A percentile compares a stretch with the other conserved stretches of the same genome.
Evolutionary conservation across 2,797 vertebrate species (phyloP).

Genomic region (Lagorchestes hirsutus): DNA sequence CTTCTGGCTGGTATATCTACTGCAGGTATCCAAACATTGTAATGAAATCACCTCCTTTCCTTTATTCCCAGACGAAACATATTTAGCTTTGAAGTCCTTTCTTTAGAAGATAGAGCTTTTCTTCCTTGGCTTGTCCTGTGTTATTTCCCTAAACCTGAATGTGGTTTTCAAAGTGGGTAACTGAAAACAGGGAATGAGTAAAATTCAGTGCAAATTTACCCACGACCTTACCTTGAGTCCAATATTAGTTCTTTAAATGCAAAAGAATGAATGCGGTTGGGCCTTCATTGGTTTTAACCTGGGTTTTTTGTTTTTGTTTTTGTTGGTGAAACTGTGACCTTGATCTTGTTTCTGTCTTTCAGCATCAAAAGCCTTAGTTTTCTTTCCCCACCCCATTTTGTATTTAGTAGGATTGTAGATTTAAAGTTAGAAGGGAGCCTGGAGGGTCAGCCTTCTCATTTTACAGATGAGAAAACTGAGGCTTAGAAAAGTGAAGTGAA

Average conservation of each 20-base stretch:
- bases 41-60: conserved; percentile 76
- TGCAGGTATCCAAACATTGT: conserved; percentile 77
- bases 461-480: not conserved
- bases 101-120: conserved; percentile 62
- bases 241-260: not conserved
- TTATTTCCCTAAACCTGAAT: conserved; percentile 72
- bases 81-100: conserved; percentile 73
- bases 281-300: not conserved
- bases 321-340: conserved; percentile 29
- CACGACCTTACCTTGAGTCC: conserved; percentile 40
- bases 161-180: conserved; percentile 73
- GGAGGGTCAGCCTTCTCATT: not conserved
- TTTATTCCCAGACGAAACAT: conserved; percentile 77
- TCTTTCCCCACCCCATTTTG: conserved; percentile 5
- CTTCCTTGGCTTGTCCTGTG: conserved; percentile 34
- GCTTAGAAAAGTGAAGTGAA: not conserved
- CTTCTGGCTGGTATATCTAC: conserved; percentile 57
- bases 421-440: not conserved
- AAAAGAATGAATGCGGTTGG: conserved; percentile 38
- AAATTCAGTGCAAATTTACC: not conserved
- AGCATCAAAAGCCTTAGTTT: not conserved
- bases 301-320: conserved; percentile 9
- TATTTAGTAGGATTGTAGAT: not conserved
- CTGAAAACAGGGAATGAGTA: conserved; percentile 52
- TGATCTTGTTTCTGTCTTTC: not conserved